A percentile compares a stretch with the other conserved stretches of the same genome.
phyloP scores from a whole-genome alignment of 1,140 invertebrate genomes.

The Drosophila biarmipes region DNA sequence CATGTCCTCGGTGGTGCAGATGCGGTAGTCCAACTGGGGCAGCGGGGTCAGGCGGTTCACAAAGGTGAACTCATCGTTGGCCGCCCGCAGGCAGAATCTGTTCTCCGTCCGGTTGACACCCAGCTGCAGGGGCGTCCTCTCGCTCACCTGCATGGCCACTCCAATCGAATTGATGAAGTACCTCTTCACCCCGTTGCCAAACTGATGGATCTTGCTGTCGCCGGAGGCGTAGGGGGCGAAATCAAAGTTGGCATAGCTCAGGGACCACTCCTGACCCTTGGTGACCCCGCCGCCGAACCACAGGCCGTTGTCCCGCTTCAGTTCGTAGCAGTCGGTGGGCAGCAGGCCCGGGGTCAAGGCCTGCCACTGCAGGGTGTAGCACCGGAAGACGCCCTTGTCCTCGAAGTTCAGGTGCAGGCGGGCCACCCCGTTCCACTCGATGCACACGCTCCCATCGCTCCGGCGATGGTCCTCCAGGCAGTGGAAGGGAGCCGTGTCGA shows the following conservation, averaged over 20 bases:
- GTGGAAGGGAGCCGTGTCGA: constrained; percentile 88
- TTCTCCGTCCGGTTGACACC: constrained; percentile 88
- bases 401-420: constrained; percentile 89
- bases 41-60: constrained; percentile 88
- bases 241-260: constrained; percentile 89
- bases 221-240: constrained; percentile 93
- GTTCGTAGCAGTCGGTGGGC: constrained; percentile 93
- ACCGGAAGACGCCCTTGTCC: constrained; percentile 87
- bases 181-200: constrained; percentile 91
- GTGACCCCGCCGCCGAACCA: constrained; percentile 94
- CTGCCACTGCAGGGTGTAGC: constrained; percentile 93
- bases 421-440: constrained; percentile 92
- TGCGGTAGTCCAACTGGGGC: constrained; percentile 92
- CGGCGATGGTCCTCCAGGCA: constrained; percentile 88
- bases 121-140: constrained; percentile 91
- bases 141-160: constrained; percentile 91
- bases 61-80: constrained; percentile 91
- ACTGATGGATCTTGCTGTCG: constrained; percentile 90
- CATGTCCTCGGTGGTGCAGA: constrained; percentile 93
- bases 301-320: constrained; percentile 87
- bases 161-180: constrained; percentile 95
- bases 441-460: constrained; percentile 88
- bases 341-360: constrained; percentile 87
- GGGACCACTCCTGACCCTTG: constrained; percentile 90
- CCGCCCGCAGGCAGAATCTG: constrained; percentile 90